phyloP scores from a whole-genome alignment of 2,888 invertebrate genomes.

The Sphaerophoria taeniata region DNA sequence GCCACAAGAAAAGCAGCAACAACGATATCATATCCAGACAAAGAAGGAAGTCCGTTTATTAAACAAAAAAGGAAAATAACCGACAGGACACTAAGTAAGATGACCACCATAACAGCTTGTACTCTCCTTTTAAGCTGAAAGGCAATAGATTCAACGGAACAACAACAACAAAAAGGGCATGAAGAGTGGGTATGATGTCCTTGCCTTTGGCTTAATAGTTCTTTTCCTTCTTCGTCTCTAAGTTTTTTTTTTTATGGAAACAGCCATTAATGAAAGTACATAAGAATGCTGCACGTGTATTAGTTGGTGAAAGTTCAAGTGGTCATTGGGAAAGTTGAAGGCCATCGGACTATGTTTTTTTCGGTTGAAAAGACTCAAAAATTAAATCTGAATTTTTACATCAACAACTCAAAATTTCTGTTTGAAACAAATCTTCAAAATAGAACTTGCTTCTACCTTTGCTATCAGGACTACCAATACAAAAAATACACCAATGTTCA shows the following conservation, averaged over 20 bases:
- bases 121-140: conserved; percentile 1
- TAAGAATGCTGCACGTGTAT: not conserved
- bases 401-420: too few relatives aligned
- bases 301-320: not conserved
- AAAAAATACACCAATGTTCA: too few relatives aligned
- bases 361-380: too few relatives aligned
- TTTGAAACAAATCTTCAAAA: too few relatives aligned
- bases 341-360: too few relatives aligned
- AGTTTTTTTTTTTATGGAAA: conserved; percentile 17
- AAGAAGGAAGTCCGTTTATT: not conserved
- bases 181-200: conserved; percentile 13
- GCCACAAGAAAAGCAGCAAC: not conserved
- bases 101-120: conserved; percentile 20
- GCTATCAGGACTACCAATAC: too few relatives aligned
- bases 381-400: too few relatives aligned
- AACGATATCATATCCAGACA: not conserved
- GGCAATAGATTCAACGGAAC: conserved; percentile 25
- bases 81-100: not conserved
- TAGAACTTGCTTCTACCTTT: too few relatives aligned
- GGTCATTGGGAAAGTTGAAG: not conserved
- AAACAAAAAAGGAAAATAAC: not conserved
- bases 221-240: conserved; percentile 3
- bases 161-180: not conserved
- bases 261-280: conserved; percentile 16
- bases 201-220: conserved; percentile 20